These are phyloP conservation scores for Drosophila persimilis DNA, from an alignment of 1,140 invertebrate species.

Conservation along the genomic window DNA sequence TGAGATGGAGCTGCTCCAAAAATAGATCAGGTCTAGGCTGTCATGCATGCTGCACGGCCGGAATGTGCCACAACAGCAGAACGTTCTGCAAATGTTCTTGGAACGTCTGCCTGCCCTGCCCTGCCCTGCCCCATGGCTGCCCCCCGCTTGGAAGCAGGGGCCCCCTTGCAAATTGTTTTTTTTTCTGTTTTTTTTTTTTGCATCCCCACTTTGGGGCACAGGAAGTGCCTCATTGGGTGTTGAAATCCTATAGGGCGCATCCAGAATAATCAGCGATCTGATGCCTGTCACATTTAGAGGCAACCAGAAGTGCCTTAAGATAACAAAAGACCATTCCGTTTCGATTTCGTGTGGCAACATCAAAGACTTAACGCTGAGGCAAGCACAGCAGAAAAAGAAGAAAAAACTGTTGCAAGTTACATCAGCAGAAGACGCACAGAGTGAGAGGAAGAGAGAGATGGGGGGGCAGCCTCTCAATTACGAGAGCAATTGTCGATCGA, in stretches of 20 bases:
- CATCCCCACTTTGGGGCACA: slow-evolving; percentile 44
- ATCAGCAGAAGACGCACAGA: slow-evolving; percentile 24
- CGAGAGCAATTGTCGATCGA: slow-evolving; percentile 68
- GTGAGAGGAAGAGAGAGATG: neutral
- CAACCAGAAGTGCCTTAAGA: slow-evolving; percentile 44
- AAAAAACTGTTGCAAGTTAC: slow-evolving; percentile 38
- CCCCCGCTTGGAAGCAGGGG: neutral
- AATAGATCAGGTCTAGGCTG: slow-evolving; percentile 82
- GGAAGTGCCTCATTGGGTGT: slow-evolving; percentile 69
- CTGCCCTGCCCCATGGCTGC: neutral
- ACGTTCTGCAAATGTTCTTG: slow-evolving; percentile 42
- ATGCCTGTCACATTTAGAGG: slow-evolving; percentile 45
- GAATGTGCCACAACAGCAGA: slow-evolving; percentile 58
- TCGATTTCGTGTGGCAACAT: slow-evolving; percentile 55
- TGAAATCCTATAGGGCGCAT: slow-evolving; percentile 61
- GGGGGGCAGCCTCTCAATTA: slow-evolving; percentile 69
- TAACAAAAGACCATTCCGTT: slow-evolving; percentile 49
- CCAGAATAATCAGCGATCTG: slow-evolving; percentile 18
- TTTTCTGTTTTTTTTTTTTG: slow-evolving; percentile 58
- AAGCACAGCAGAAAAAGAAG: slow-evolving; percentile 20
- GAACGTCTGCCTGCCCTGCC: slow-evolving; percentile 25
- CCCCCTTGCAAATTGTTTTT: slow-evolving; percentile 58
- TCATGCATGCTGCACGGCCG: slow-evolving; percentile 76
- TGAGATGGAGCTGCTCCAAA: slow-evolving; percentile 38
- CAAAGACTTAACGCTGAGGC: slow-evolving; percentile 46